These are phyloP conservation scores for Bembecia ichneumoniformis DNA, from an alignment of 2,888 invertebrate species.

Conservation along the genomic window DNA sequence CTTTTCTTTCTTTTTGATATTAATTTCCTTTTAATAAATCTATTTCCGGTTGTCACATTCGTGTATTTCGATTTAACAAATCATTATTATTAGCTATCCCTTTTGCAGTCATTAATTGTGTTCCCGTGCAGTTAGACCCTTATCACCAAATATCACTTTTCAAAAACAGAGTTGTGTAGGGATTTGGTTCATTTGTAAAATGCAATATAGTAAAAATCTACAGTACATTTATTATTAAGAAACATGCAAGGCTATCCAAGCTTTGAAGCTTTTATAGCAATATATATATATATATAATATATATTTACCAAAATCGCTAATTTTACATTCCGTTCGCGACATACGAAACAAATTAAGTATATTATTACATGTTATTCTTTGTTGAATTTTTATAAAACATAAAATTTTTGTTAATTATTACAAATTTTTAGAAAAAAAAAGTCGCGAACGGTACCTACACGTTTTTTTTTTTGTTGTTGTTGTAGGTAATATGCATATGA, in stretches of 20 bases:
- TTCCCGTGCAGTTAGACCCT: too few species aligned
- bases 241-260: constrained; percentile 54
- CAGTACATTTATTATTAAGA: constrained; percentile 16
- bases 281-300: constrained; percentile 21
- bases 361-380: not conserved
- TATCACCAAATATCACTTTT: not conserved
- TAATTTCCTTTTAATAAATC: too few species aligned
- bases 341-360: not conserved
- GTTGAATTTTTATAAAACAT: too few species aligned
- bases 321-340: constrained; percentile 26
- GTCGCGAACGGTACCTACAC: constrained; percentile 22
- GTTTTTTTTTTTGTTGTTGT: constrained; percentile 5
- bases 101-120: too few species aligned
- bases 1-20: too few species aligned
- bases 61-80: too few species aligned
- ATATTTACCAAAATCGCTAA: not conserved
- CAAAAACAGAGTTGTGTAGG: not conserved
- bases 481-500: constrained; percentile 2
- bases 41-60: too few species aligned
- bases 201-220: not conserved
- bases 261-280: constrained; percentile 51
- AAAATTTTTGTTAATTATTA: not conserved
- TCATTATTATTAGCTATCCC: too few species aligned
- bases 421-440: not conserved
- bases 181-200: not conserved